Evolutionary conservation across 1,140 invertebrate species (phyloP).

Genomic region (Drosophila carrolli): DNA sequence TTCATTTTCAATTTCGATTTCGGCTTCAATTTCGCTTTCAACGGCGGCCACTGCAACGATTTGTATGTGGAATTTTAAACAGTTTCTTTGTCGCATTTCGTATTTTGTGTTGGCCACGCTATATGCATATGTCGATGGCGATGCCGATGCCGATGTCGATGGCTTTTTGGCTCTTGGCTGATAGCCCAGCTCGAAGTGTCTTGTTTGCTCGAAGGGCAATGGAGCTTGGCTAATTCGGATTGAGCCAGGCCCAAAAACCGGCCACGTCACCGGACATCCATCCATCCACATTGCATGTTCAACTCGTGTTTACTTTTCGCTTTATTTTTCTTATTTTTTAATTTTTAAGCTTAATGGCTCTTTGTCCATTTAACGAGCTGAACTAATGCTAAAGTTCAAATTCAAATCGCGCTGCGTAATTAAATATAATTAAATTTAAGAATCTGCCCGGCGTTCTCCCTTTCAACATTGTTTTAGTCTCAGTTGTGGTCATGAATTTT

Average conservation of each 20-base stretch:
- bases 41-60: slow-evolving; percentile 63
- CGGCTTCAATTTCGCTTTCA: slow-evolving; percentile 33
- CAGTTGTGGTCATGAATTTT: slow-evolving; percentile 1
- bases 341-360: slow-evolving; percentile 36
- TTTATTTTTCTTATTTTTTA: background rate
- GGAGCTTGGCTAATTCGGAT: slow-evolving; percentile 27
- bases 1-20: slow-evolving; percentile 46
- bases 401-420: slow-evolving; percentile 64
- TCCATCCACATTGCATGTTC: slow-evolving; percentile 12
- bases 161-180: slow-evolving; percentile 7
- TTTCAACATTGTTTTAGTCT: slow-evolving; percentile 4
- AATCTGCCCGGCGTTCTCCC: slow-evolving; percentile 13
- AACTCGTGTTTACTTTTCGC: slow-evolving; percentile 5
- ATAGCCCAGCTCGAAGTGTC: slow-evolving; percentile 20
- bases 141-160: slow-evolving; percentile 17
- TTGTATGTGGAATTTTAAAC: slow-evolving; percentile 76
- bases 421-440: slow-evolving; percentile 54
- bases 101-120: slow-evolving; percentile 12
- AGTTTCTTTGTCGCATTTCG: slow-evolving; percentile 45
- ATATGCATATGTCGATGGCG: slow-evolving; percentile 28
- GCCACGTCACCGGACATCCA: slow-evolving; percentile 8
- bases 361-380: slow-evolving; percentile 61
- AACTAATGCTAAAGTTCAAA: slow-evolving; percentile 64
- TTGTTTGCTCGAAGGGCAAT: slow-evolving; percentile 50
- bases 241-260: slow-evolving; percentile 2